Evolutionary conservation across 2,797 vertebrate species (phyloP), one percentile per base, ranked within the genome.

Genomic region (Paguma larvata): DNA sequence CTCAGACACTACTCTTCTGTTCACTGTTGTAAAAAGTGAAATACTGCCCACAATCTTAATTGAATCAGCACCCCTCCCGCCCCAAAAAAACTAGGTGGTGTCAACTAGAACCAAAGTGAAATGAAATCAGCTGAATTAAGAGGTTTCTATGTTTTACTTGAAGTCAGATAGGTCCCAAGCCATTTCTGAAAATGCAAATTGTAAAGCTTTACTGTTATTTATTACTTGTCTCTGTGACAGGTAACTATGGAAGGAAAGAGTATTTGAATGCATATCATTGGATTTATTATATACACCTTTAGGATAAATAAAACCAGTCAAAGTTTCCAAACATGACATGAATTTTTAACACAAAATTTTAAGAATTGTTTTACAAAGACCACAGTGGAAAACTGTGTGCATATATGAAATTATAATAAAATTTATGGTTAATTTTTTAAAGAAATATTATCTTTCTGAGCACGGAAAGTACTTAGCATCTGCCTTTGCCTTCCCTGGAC

Each of bases 321-420:
- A 83, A 97, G 73, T 25, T 80, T 94, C n/a, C 15, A 85, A 65
- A 91, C 10, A 48, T 77, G 44, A 73, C 67, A 90, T 44, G 72
- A 72, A 67, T 48, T 77, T 95, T 86, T 92, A 86, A 51, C 67
- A 95, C 5, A 21, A 95, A 88, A 83, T 70, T 87, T 87, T 89
- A 96, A 89, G 63, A 21, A 77, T 83, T 78, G 94, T 87, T 95
- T 59, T 88, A 83, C 25, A 48, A 77, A 92, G 13, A 89, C 0
- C 53, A 90, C n/a, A 85, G 12, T 86, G 34, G 67, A 67, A 96
- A 96, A 82, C 65, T n/a, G 25, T 93, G 30, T 89, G 30, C 41
- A 14, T 51, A 10, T 30, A 48, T 15, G 65, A 34, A 75, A 85
- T 59, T 87, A 62, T 19, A 70, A 82, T 19, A 77, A 12, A 82